These are phyloP conservation scores for Auanema freiburgensis DNA, from an alignment of 2,888 invertebrate species.

Conservation along the genomic window DNA sequence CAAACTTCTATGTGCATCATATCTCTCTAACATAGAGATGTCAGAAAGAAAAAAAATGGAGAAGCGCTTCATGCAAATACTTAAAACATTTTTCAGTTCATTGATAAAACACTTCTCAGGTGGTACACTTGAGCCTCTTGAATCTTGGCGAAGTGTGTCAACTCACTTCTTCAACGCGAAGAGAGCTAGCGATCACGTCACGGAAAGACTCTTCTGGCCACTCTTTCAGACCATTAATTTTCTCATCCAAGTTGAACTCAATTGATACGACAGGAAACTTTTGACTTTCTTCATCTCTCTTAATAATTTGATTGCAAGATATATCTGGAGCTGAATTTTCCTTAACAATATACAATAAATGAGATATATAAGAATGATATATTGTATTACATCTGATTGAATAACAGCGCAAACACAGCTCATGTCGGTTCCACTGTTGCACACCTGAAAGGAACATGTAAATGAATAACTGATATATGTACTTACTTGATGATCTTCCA, in stretches of 20 bases:
- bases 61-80: slow-evolving; percentile 3
- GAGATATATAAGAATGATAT: not conserved
- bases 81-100: slow-evolving; percentile 1
- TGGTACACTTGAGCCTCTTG: not conserved
- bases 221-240: slow-evolving; percentile 27
- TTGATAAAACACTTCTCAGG: slow-evolving; percentile 1
- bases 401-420: slow-evolving; percentile 48
- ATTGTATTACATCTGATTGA: slow-evolving; percentile 38
- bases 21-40: no score
- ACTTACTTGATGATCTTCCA: slow-evolving; percentile 35
- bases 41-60: not conserved
- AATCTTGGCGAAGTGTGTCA: not conserved
- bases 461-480: not conserved
- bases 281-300: slow-evolving; percentile 35
- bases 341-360: slow-evolving; percentile 22
- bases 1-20: no score
- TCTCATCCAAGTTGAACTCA: slow-evolving; percentile 37
- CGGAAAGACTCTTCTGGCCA: slow-evolving; percentile 41
- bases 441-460: slow-evolving; percentile 22
- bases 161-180: slow-evolving; percentile 37
- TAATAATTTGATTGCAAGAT: slow-evolving; percentile 47
- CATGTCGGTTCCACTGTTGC: slow-evolving; percentile 38
- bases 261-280: slow-evolving; percentile 51
- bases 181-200: slow-evolving; percentile 33
- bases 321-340: slow-evolving; percentile 39